A percentile compares a stretch with the other conserved stretches of the same genome.
These are phyloP conservation scores for Anableps anableps DNA, from an alignment of 2,797 vertebrate species.

Conservation along the genomic window DNA sequence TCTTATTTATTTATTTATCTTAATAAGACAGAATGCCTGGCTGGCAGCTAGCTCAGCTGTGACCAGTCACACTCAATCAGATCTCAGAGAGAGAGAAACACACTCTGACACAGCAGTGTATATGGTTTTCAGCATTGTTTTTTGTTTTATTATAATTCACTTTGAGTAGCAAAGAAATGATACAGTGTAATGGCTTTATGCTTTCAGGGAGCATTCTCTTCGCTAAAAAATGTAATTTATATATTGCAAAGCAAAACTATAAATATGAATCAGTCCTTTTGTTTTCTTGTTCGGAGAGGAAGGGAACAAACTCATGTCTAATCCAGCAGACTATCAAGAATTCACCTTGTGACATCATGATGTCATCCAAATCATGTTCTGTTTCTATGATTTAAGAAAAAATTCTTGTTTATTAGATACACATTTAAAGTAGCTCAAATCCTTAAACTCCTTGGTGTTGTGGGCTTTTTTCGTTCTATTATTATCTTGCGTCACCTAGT, in stretches of 20 bases:
- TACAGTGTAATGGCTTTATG: neutral
- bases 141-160: neutral
- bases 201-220: neutral
- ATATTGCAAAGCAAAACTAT: constrained; percentile 8
- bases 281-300: neutral
- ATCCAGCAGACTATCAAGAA: neutral
- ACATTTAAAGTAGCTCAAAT: neutral
- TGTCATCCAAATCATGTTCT: neutral
- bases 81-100: constrained; percentile 41
- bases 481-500: constrained; percentile 58
- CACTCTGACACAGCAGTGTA: constrained; percentile 33
- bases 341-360: neutral
- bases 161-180: neutral
- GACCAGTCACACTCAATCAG: constrained; percentile 65
- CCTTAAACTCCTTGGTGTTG: neutral
- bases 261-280: constrained; percentile 5
- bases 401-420: no score
- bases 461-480: constrained; percentile 18
- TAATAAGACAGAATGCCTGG: constrained; percentile 43
- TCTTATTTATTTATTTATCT: neutral
- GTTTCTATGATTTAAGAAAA: neutral
- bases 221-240: neutral
- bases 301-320: neutral
- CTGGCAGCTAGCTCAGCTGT: constrained; percentile 69
- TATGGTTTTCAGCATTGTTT: constrained; percentile 25